Percentiles rank a stretch among this genome's conserved stretches.
phyloP scores from a whole-genome alignment of 2,888 invertebrate species.

The Cheilosia scutellata region DNA sequence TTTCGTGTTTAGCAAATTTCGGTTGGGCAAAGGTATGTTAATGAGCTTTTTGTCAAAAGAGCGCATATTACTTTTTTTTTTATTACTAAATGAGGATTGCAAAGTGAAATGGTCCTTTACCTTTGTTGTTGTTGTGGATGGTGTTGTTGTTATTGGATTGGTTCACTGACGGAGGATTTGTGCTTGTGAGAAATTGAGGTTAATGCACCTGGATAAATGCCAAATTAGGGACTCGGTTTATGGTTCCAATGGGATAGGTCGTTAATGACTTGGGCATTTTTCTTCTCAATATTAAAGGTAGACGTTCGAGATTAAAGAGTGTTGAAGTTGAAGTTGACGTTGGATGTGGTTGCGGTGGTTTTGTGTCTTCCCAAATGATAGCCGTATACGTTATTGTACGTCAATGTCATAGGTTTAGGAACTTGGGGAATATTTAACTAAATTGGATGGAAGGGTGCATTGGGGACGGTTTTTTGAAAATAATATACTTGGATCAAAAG shows the following conservation, averaged over 20 bases:
- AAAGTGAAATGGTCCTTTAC: conserved; percentile 51
- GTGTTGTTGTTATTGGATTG: conserved; percentile 21
- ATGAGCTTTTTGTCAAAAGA: conserved; percentile 69
- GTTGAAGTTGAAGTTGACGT: no score
- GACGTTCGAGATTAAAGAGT: neutral
- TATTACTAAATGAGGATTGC: conserved; percentile 63
- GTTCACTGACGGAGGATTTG: conserved; percentile 3
- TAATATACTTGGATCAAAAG: no score
- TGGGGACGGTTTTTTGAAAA: no score
- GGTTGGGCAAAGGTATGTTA: conserved; percentile 40
- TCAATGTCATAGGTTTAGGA: no score
- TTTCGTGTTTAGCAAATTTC: conserved; percentile 2
- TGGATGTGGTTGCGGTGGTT: neutral
- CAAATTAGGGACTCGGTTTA: conserved; percentile 58
- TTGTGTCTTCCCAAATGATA: neutral
- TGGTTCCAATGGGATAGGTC: conserved; percentile 40
- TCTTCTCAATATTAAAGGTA: neutral
- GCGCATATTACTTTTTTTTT: conserved; percentile 55
- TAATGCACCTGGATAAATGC: conserved; percentile 66
- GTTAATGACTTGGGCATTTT: conserved; percentile 27
- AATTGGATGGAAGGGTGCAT: no score
- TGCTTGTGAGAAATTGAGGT: conserved; percentile 46
- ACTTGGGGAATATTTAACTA: no score
- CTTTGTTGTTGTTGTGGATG: neutral
- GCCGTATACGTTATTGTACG: no score